Base-by-base conservation (phyloP, 1,140 invertebrate genomes). In the Leucophenga varia region DNA sequence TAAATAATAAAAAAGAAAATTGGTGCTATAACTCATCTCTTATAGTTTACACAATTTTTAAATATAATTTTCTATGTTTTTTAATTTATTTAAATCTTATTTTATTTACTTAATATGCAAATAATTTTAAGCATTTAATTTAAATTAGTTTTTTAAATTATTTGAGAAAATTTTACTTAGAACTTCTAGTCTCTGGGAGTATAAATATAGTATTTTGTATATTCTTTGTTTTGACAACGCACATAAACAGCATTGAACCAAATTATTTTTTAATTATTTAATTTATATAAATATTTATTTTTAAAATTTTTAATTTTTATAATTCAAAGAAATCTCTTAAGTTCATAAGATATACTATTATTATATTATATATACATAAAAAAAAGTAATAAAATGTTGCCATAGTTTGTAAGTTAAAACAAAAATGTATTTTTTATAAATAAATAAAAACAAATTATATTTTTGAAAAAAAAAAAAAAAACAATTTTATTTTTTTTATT, bases 231-330 rank as follows among this genome's bases (percentile, higher is more conserved):
- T 44, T 52, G 50, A 54, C 61, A n/a, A n/a, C n/a, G n/a, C n/a
- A n/a, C n/a, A n/a, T n/a, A 65, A 44, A 63, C 61, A 64, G 63
- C 63, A 67, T 54, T 51, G 59, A 47, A 67, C 63, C 63, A 67
- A 67, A 67, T 57, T n/a, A n/a, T n/a, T n/a, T n/a, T n/a, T 32
- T 43, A 51, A 45, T 44, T 42, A 54, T 55, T 64, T 64, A 64
- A 41, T 18, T 54, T 18, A 31, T 54, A 55, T 22, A n/a, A n/a
- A n/a, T n/a, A n/a, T n/a, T n/a, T n/a, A n/a, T 37, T 44, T 48
- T 45, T 21, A 7, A 36, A 39, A 54, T 45, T 42, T 30, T 9
- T 50, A 40, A 37, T 46, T 54, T 43, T 42, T 52, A 57, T 49
- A 14, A 49, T 52, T n/a, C n/a, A n/a, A n/a, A n/a, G n/a, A n/a